A percentile compares a stretch with the other conserved stretches of the same genome.
Evolutionary conservation across 2,113 vertebrate species (phyloP).

Genomic region (Elachura formosa): DNA sequence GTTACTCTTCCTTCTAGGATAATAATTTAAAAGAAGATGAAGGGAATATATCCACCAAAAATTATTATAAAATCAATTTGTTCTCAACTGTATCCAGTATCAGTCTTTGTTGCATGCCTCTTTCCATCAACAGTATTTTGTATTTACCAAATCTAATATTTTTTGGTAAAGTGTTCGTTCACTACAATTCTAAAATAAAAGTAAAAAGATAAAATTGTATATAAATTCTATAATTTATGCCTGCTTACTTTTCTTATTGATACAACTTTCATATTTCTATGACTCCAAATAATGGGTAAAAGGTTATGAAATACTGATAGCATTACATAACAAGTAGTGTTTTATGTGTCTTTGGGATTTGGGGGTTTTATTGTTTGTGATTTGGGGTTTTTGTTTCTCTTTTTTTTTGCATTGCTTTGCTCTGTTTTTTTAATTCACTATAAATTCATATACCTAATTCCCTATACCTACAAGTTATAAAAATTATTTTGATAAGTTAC

Average conservation of each 20-base stretch:
- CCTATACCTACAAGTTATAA: background rate
- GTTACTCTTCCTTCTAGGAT: background rate
- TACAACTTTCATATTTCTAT: background rate
- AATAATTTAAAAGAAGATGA: background rate
- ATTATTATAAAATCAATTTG: background rate
- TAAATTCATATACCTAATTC: background rate
- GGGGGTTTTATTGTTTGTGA: background rate
- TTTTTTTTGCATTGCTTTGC: background rate
- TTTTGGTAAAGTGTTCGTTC: background rate
- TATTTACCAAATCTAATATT: background rate
- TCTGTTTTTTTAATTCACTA: fast-evolving
- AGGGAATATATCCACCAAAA: background rate
- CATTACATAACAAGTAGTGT: too few species aligned
- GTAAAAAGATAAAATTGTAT: background rate
- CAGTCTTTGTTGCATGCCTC: background rate
- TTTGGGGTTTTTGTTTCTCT: background rate
- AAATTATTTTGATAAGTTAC: background rate
- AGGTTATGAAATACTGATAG: background rate
- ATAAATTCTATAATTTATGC: background rate
- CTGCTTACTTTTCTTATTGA: background rate
- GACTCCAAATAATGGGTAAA: background rate
- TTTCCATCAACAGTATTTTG: background rate
- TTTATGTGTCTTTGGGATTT: background rate
- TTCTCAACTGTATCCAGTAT: background rate
- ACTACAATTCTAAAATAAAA: background rate